Percentiles rank a stretch among this genome's conserved stretches.
These are phyloP conservation scores for Ovis aries DNA, from an alignment of 2,113 vertebrate genomes.

Conservation along the genomic window ARS-UI_Ramb_v3.0 NC_056054.1:101468501-101469000, in stretches of 20 bases:
- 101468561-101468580: not conserved
- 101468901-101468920: constrained; percentile 12
- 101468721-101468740: not conserved
- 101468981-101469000: not conserved
- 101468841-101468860: not conserved
- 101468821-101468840: not conserved
- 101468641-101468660: not conserved
- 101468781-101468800: not conserved
- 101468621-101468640: not conserved
- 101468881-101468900: constrained; percentile 6
- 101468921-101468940: not conserved
- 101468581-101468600: not conserved
- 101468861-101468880: not conserved
- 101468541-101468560: not conserved
- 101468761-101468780: not conserved
- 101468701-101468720: not conserved
- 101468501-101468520: not conserved
- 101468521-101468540: not conserved
- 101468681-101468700: not conserved
- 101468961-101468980: not conserved
- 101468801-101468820: not conserved
- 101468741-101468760: not conserved
- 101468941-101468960: not conserved
- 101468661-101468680: not conserved
- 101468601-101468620: not conserved